Evolutionary conservation across 2,888 invertebrate genomes (phyloP).

Genomic region (Lasioglossum lativentre): DNA sequence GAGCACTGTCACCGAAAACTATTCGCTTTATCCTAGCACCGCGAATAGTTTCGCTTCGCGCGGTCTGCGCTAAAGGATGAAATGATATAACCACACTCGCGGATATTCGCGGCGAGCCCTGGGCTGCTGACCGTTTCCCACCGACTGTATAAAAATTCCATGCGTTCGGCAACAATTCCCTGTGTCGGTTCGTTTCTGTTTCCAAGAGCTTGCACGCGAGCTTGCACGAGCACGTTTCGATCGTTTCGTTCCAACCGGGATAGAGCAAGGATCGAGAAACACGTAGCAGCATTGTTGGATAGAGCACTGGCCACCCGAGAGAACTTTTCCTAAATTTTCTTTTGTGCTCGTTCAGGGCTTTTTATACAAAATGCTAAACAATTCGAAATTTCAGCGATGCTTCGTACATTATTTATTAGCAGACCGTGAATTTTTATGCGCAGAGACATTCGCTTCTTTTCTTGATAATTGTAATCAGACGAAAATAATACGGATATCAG

Average conservation of each 20-base stretch:
- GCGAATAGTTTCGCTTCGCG: constrained; percentile 1
- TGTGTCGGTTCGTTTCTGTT: constrained; percentile 21
- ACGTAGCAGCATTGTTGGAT: constrained; percentile 3
- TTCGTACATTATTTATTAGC: not conserved
- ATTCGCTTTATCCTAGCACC: not conserved
- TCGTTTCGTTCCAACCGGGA: not conserved
- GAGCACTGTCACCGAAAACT: not conserved
- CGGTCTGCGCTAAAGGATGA: constrained; percentile 33
- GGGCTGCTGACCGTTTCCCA: not conserved
- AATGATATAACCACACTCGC: constrained; percentile 37
- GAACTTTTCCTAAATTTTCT: not conserved
- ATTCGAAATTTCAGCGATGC: not conserved
- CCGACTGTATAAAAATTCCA: constrained; percentile 43
- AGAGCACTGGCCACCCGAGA: not conserved
- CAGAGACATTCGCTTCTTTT: no score
- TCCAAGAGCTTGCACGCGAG: constrained; percentile 18
- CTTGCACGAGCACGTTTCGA: constrained; percentile 2
- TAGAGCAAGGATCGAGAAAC: not conserved
- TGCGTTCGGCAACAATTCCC: constrained; percentile 40
- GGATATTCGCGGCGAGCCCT: constrained; percentile 15
- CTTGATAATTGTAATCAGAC: rapidly evolving
- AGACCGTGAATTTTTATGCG: not conserved
- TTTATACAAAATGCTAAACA: not conserved
- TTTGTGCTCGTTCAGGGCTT: not conserved
- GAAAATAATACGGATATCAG: not conserved